Evolutionary conservation across 1,140 invertebrate genomes (phyloP), one percentile per base, ranked within the genome.

Genomic region (Chionoecetes opilio): DNA sequence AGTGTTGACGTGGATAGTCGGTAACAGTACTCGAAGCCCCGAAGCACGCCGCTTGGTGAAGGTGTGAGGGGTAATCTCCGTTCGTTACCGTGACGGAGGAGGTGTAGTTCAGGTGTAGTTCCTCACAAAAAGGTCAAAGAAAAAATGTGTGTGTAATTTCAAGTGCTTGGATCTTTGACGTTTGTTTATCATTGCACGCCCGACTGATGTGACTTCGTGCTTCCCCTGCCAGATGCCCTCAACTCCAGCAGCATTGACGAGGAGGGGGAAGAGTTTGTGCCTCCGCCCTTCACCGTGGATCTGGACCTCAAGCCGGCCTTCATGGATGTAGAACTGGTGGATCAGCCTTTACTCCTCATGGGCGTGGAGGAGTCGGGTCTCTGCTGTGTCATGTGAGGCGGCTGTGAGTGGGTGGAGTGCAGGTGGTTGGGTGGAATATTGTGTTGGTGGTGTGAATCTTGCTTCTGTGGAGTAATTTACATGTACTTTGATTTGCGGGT

Each of bases 221-320:
- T n/a, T n/a, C 63, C 63, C 21, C n/a, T 75, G 21, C 21, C 63
- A 75, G 63, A 75, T n/a, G 63, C 63, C 11, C 53, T 41, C 35
- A 93, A 93, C 88, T 93, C 92, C 63, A 95, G 37, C 41, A 91
- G 38, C 41, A 93, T 86, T 53, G 92, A 93, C n/a, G 92, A 93
- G 35, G 92, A 93, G 3, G 31, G 34, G 29, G 95, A 94, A 38
- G 95, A 95, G 31, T 95, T 95, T 75, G 82, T 95, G 9, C 95
- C 95, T 6, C 95, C 95, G 8, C 95, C 95, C n/a, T 95, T 95
- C 92, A 95, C 95, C 21, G 95, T 95, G n/a, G 92, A 95, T 89
- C 91, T 91, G n/a, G 82, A 91, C 17, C 75, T 84, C 9, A 95
- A 95, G 34, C 95, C 95, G n/a, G 92, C n/a, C 82, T 95, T 95